Evolutionary conservation across 2,888 invertebrate genomes (phyloP), one percentile per base, ranked within the genome.

Genomic region (Netelia fuscicornis): DNA sequence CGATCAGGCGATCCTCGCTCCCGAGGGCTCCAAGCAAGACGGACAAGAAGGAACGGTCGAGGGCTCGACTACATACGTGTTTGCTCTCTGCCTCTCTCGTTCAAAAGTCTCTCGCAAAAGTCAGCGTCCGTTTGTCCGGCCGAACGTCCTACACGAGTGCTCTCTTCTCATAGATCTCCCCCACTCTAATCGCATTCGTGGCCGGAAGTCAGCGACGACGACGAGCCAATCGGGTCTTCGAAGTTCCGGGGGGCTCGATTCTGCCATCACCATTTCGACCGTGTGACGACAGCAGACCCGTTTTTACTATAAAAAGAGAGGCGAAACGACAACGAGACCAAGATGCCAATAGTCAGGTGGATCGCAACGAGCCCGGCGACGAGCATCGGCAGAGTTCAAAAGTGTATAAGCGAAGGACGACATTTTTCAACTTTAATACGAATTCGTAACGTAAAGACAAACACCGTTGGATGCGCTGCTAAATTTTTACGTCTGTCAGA

Each of bases 311-410:
- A 86, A 82, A 83, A 84, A 81, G 85, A 77, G 62, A 58, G 68
- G 68, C 48, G 52, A 52, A 56, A 65, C 54, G 71, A 75, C 58
- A 62, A 70, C 6, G 25, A 48, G 54, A 65, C 44, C 85, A 88
- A 72, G 86, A 91, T 90, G 91, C 89, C 89, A 77, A 89, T 89
- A 68, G 86, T 90, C 89, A 89, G 89, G 90, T 91, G 90, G 90
- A 90, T 90, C 87, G 86, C 88, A 86, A 79, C 87, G 87, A 85
- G 84, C 52, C 79, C 82, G 48, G 84, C 76, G 64, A 86, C 68
- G 48, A 62, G 65, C 44, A 37, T 79, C 78, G 65, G 30, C 56
- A 54, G 72, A 17, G 10, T 67, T 0, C 67, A 56, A 54, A 72
- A 52, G 25, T 75, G 60, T 30, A 17, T 65, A 17, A 79, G 48